A percentile compares a stretch with the other conserved stretches of the same genome.
Evolutionary conservation across 53 echinoderm and acorn worm genomes (phyloP).

Genomic region (Astropecten irregularis): DNA sequence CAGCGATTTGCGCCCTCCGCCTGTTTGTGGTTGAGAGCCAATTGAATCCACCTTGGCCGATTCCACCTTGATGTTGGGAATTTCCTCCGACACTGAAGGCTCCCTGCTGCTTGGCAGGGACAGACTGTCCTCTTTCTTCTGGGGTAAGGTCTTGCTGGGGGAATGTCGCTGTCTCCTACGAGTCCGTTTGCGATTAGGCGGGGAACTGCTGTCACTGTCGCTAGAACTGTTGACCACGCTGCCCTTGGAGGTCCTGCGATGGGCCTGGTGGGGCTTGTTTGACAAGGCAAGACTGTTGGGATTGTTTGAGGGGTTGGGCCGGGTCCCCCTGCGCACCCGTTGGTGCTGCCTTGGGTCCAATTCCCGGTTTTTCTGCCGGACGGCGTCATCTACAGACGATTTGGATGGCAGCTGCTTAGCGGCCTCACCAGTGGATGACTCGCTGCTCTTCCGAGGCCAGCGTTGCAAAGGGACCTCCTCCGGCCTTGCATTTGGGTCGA

Average conservation of each 20-base stretch:
- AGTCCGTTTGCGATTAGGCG: conserved; percentile 47
- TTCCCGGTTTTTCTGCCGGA: conserved; percentile 21
- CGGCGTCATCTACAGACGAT: conserved; percentile 5
- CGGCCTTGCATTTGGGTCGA: not conserved
- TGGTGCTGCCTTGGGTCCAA: conserved; percentile 47
- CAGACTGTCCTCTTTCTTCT: conserved; percentile 5
- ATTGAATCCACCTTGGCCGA: not conserved
- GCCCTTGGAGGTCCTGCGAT: conserved; percentile 38
- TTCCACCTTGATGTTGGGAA: conserved; percentile 7
- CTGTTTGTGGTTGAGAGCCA: not conserved
- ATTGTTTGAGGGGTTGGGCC: not conserved
- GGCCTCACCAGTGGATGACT: conserved; percentile 1
- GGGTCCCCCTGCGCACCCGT: conserved; percentile 25
- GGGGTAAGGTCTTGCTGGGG: conserved; percentile 25
- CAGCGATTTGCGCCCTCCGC: not conserved
- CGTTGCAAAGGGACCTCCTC: conserved; percentile 45
- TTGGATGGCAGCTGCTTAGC: not conserved
- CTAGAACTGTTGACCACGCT: conserved; percentile 23
- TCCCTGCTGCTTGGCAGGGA: conserved; percentile 39
- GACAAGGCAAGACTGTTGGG: conserved; percentile 11
- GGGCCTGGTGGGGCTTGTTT: not conserved
- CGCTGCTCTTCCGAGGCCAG: conserved; percentile 39
- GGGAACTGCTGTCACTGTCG: not conserved
- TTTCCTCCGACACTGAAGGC: conserved; percentile 23
- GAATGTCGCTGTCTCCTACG: conserved; percentile 52